Percentiles rank a stretch among this genome's conserved stretches.
phyloP scores from a whole-genome alignment of 1,140 invertebrate species.

The Sitophilus oryzae region DNA sequence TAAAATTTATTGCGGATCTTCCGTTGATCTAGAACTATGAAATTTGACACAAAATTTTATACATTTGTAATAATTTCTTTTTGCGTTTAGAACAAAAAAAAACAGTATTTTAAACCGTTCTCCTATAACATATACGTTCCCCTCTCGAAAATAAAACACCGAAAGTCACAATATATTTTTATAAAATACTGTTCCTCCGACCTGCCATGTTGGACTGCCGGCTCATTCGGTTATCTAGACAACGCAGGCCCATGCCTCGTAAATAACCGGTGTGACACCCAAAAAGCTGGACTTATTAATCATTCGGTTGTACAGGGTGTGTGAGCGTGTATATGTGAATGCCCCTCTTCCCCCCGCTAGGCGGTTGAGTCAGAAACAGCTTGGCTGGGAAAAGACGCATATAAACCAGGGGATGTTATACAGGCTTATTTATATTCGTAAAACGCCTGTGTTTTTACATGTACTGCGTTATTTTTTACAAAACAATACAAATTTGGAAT shows the following conservation, averaged over 20 bases:
- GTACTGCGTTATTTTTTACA: no score
- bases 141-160: neutral
- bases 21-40: no score
- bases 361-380: no score
- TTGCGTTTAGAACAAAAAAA: no score
- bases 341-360: slow-evolving; percentile 17
- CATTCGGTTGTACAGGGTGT: slow-evolving; percentile 17
- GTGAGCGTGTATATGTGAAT: no score
- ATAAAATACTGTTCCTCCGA: slow-evolving; percentile 25
- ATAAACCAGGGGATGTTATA: no score
- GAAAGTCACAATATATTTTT: slow-evolving; percentile 11
- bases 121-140: neutral
- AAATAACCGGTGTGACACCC: slow-evolving; percentile 21
- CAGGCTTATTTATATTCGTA: neutral
- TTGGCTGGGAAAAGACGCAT: no score
- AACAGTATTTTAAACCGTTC: neutral
- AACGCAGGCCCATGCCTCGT: slow-evolving; percentile 18
- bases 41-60: no score
- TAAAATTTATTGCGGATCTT: no score
- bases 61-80: no score
- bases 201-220: slow-evolving; percentile 25
- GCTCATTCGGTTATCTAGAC: slow-evolving; percentile 27
- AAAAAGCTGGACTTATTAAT: slow-evolving; percentile 25
- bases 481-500: no score
- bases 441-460: no score